Percentiles rank a stretch among this genome's conserved stretches.
Evolutionary conservation across 2,888 invertebrate species (phyloP).

Genomic region (Agrypnus murinus): DNA sequence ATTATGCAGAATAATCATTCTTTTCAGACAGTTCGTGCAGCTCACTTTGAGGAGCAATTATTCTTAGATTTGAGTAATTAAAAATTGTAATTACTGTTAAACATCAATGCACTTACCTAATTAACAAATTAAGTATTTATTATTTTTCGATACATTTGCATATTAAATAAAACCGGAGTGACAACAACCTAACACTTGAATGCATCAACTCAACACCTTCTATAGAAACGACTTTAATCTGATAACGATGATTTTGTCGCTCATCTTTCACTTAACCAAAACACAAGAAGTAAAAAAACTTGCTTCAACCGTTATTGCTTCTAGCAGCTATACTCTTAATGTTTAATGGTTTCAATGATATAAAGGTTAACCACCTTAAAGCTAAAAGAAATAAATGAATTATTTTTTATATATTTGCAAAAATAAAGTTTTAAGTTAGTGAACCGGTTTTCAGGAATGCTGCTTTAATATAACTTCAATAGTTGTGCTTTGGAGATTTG

Average conservation of each 20-base stretch:
- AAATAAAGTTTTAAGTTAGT: background rate
- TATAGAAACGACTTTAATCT: background rate
- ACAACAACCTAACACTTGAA: no score
- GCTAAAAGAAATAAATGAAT: background rate
- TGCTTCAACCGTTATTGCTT: slow-evolving; percentile 5
- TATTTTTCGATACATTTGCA: no score
- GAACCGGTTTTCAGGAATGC: background rate
- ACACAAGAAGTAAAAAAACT: slow-evolving; percentile 3
- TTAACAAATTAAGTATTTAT: no score
- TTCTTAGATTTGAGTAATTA: background rate
- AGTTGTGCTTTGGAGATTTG: no score
- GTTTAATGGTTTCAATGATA: slow-evolving; percentile 7
- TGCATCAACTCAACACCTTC: slow-evolving; percentile 7
- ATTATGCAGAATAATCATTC: background rate
- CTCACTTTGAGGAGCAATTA: background rate
- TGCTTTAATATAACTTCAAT: no score
- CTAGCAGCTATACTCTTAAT: background rate
- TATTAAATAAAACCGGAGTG: no score
- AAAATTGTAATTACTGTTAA: background rate
- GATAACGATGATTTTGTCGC: background rate
- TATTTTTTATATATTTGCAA: background rate
- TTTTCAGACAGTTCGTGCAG: background rate
- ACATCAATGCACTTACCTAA: no score
- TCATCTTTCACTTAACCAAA: background rate
- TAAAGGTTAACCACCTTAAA: slow-evolving; percentile 24